Base-by-base conservation (phyloP, 2,797 vertebrate species). In the Periparus ater region DNA sequence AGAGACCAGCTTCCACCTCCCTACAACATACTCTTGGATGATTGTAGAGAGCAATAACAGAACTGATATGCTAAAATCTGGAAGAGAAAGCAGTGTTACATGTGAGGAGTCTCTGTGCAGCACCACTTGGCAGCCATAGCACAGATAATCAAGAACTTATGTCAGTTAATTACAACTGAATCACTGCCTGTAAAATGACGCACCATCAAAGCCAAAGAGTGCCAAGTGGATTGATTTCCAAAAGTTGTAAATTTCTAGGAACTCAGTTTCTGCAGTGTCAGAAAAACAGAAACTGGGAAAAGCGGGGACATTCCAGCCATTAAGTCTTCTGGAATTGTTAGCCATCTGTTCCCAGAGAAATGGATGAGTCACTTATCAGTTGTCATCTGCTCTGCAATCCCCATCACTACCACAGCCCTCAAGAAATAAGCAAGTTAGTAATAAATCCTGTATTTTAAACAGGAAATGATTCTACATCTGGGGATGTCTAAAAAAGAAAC, bases 381-480 rank as follows among this genome's bases (percentile, higher is more conserved):
- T 85, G 68, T 50, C 68, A 63, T 91, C 81, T 85, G 45, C 12
- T 89, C 15, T 36, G 51, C 23, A 82, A 36, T 29, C 14, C 14
- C 25, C 63, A 61, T 27, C 68, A 76, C 30, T 3, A 8, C 55
- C 40, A 63, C 29, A 55, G 19, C n/a, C 42, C 45, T 88, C 23
- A 77, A 92, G 54, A 66, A 91, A 85, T 76, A 9, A 93, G 14
- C 15, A 61, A 92, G 23, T 77, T 60, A 63, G 34, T 74, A 91
- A 91, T 65, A 94, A 97, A 91, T 91, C 57, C 38, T 27, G 4
- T 63, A 44, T 74, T 93, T 81, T 92, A 93, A 92, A 89, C 92
- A 95, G 93, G 88, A 91, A 91, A 85, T 79, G 20, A 85, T 71
- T 92, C 61, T 73, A 85, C 61, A 57, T 8, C 54, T 48, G 55